These are phyloP conservation scores for Danio aesculapii DNA, from an alignment of 2,797 vertebrate species.

Conservation along the genomic window DNA sequence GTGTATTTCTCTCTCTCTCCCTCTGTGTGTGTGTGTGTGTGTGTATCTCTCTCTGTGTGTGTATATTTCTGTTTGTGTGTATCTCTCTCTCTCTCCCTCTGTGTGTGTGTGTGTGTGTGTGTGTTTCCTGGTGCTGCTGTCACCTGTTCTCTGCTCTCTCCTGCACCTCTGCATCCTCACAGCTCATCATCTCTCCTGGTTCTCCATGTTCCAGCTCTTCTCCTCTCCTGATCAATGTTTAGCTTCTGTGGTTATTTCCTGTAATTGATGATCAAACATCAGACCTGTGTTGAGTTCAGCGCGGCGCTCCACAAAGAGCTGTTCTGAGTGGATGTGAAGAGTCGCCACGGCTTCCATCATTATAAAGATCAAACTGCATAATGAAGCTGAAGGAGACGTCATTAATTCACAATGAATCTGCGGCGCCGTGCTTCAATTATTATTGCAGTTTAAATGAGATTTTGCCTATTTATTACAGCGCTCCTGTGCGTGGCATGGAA, in stretches of 20 bases:
- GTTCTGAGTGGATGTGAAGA: background rate
- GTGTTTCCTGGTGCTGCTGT: no score
- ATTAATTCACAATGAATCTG: conserved; percentile 50
- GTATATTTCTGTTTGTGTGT: no score
- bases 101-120: no score
- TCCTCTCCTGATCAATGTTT: background rate
- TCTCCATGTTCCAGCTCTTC: no score
- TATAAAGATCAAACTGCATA: conserved; percentile 49
- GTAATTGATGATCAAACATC: conserved; percentile 8
- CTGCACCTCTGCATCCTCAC: no score
- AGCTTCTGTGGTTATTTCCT: background rate
- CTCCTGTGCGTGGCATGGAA: conserved; percentile 37
- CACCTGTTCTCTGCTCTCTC: no score
- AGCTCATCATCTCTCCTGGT: no score
- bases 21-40: no score
- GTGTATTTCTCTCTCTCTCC: no score
- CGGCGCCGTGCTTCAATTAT: conserved; percentile 33
- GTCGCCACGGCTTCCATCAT: conserved; percentile 35
- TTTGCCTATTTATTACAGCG: conserved; percentile 47
- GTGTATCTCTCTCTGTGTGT: no score
- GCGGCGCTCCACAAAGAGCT: background rate
- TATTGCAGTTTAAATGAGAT: conserved; percentile 48
- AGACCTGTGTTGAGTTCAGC: background rate
- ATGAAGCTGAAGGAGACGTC: conserved; percentile 55
- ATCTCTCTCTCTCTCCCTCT: no score